Conservation (phyloP, 2,113 vertebrate species). For the Notarius quadriscutis region DNA sequence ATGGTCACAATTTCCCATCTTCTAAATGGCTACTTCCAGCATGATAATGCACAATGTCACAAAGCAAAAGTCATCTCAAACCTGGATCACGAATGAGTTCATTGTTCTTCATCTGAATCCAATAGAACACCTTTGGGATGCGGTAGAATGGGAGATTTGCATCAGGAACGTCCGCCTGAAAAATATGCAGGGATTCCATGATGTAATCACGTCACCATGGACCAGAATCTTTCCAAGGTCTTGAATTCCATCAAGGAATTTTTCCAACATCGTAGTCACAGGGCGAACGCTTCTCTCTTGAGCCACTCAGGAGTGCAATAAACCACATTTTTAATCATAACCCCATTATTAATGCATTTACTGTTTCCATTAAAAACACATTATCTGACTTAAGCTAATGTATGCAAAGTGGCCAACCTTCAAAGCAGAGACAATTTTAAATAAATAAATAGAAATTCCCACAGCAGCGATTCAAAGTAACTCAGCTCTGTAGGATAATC, state of each 20-base stretch:
- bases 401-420: not conserved
- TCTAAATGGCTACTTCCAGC: not conserved
- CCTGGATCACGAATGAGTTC: not conserved
- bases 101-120: not conserved
- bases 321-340: not conserved
- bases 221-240: not conserved
- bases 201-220: not conserved
- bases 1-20: not conserved
- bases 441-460: not conserved
- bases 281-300: not conserved
- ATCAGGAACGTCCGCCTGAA: no score
- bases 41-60: not conserved
- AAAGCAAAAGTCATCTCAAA: not conserved
- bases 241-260: no score
- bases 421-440: not conserved
- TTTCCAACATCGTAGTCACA: no score
- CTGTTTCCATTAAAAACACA: not conserved
- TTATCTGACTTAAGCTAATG: not conserved
- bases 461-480: not conserved
- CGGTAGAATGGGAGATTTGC: not conserved
- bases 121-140: not conserved
- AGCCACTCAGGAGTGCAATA: not conserved
- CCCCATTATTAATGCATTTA: not conserved
- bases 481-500: not conserved
- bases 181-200: not conserved